Evolutionary conservation across 2,113 vertebrate species (phyloP).

Genomic region (Labeo catla): DNA sequence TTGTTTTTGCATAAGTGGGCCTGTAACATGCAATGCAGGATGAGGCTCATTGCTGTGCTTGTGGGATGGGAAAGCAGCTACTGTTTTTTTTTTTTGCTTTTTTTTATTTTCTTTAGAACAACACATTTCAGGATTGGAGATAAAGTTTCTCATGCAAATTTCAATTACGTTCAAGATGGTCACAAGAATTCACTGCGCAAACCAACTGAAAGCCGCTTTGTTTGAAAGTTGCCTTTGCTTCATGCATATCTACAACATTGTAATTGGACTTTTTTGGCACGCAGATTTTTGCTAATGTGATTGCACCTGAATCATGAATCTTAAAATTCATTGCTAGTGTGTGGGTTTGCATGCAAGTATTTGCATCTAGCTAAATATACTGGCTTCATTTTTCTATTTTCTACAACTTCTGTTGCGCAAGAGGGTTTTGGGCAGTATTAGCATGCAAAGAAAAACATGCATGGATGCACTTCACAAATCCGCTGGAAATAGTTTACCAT

Average conservation of each 20-base stretch:
- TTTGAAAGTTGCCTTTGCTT: background rate
- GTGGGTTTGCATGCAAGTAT: background rate
- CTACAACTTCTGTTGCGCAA: background rate
- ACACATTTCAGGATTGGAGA: background rate
- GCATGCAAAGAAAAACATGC: background rate
- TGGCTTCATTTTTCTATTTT: background rate
- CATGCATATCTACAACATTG: background rate
- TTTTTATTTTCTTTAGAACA: background rate
- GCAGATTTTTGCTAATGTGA: background rate
- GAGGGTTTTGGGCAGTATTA: background rate
- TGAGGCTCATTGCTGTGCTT: background rate
- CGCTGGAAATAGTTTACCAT: background rate
- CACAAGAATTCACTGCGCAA: background rate
- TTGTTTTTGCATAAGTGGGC: conserved; percentile 8
- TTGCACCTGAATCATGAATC: background rate
- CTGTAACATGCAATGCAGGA: conserved; percentile 20
- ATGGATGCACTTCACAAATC: background rate
- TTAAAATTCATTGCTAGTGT: background rate
- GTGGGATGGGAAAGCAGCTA: background rate
- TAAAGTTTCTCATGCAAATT: no score
- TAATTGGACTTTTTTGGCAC: background rate
- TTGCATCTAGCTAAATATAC: background rate
- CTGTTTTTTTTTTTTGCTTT: no score
- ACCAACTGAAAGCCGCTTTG: background rate
- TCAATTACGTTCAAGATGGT: background rate